These are phyloP conservation scores for Nephrotoma guestfalica DNA, from an alignment of 2,888 invertebrate species.

Conservation along the genomic window DNA sequence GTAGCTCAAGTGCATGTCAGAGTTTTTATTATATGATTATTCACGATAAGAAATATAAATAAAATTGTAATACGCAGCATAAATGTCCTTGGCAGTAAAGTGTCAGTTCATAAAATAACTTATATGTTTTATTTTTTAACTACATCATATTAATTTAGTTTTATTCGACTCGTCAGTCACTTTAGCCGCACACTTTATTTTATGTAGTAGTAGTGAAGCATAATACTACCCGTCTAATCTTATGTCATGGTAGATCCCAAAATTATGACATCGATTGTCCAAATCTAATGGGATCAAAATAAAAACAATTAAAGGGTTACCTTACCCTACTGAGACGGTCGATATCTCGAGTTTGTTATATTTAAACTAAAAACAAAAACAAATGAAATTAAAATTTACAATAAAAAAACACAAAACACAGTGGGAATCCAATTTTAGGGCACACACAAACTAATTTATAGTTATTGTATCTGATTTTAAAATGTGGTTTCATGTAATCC, in stretches of 20 bases:
- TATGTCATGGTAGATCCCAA: background rate
- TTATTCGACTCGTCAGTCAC: no score
- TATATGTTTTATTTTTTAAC: background rate
- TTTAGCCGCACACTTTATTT: no score
- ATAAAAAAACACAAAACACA: background rate
- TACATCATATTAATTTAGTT: no score
- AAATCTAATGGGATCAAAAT: background rate
- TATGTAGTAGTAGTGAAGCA: no score
- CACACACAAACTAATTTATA: background rate
- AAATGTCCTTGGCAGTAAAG: background rate
- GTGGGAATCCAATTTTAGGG: background rate
- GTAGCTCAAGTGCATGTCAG: background rate
- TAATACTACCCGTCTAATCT: no score
- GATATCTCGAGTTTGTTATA: background rate
- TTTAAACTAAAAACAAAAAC: background rate
- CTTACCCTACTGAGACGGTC: background rate
- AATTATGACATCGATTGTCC: background rate
- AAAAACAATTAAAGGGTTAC: background rate
- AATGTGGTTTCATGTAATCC: background rate
- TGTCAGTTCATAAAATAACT: background rate
- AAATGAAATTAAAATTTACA: background rate
- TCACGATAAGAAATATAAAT: background rate
- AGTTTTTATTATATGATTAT: background rate
- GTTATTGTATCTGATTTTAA: background rate
- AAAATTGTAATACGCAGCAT: background rate